Conservation (phyloP, 2,113 vertebrate genomes). For the Oriolus oriolus region DNA sequence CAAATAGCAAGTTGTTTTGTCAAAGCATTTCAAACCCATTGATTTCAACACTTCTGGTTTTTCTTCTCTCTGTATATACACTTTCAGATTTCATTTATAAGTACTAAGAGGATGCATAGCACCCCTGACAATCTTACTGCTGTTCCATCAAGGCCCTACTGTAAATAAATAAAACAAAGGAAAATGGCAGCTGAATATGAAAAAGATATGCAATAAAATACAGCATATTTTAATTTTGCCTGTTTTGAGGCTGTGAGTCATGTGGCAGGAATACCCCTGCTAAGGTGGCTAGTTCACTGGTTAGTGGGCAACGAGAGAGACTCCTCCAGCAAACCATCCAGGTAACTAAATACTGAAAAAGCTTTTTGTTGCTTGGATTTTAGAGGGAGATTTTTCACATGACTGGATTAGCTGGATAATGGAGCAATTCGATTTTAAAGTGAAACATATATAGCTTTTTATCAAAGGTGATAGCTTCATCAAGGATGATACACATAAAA, state of each 20-base stretch:
- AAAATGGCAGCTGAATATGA: background rate
- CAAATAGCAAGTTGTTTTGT: background rate
- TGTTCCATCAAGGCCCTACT: background rate
- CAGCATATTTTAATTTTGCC: background rate
- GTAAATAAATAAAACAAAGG: background rate
- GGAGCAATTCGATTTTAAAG: background rate
- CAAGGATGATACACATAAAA: background rate
- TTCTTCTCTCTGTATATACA: background rate
- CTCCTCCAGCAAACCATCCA: background rate
- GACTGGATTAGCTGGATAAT: background rate
- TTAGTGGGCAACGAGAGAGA: background rate
- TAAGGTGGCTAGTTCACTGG: background rate
- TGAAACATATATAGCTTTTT: background rate
- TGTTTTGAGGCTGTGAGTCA: background rate
- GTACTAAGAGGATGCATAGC: background rate
- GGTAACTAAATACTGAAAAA: background rate
- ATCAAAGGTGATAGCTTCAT: background rate
- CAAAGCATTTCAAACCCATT: background rate
- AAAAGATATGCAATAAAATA: background rate
- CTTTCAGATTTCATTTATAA: background rate
- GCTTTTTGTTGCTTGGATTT: background rate
- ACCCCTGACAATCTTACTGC: background rate
- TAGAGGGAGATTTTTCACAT: background rate
- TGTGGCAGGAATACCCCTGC: background rate
- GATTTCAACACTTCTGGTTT: accelerated